A percentile compares a stretch with the other conserved stretches of the same genome.
Conservation (phyloP, 2,797 vertebrate genomes). For the Gymnothorax javanicus region DNA sequence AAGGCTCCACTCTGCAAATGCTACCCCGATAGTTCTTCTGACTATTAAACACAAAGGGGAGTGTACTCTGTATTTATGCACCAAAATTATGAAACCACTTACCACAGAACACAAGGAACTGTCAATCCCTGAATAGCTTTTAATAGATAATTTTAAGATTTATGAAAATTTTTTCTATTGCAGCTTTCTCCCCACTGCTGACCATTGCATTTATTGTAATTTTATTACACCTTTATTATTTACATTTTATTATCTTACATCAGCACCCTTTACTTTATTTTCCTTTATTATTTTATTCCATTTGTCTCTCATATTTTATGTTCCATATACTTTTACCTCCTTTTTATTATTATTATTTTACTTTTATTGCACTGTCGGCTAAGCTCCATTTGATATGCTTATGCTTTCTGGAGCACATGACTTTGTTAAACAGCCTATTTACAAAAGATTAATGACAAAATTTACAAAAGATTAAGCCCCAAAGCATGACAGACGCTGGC, state of each 20-base stretch:
- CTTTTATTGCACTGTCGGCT: not conserved
- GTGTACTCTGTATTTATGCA: not conserved
- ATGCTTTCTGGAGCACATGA: not conserved
- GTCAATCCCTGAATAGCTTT: not conserved
- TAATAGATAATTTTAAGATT: not conserved
- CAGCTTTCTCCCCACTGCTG: not conserved
- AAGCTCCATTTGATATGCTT: not conserved
- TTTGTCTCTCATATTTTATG: not conserved
- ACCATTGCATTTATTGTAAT: not conserved
- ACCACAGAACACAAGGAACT: not conserved
- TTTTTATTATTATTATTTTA: not conserved
- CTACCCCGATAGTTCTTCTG: too few relatives aligned
- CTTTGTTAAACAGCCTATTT: not conserved
- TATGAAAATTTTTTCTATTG: not conserved
- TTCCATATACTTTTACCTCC: not conserved
- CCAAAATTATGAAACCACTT: not conserved
- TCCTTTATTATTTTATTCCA: not conserved
- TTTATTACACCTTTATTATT: not conserved
- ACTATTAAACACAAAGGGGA: not conserved
- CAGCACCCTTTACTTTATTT: not conserved
- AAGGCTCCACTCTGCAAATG: not conserved
- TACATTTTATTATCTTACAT: not conserved
- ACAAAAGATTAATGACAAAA: not conserved
- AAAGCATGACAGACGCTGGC: too few relatives aligned
- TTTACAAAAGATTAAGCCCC: too few relatives aligned